These are phyloP conservation scores for Oreochromis spilurus DNA, from an alignment of 2,113 vertebrate species.

Conservation along the genomic window DNA sequence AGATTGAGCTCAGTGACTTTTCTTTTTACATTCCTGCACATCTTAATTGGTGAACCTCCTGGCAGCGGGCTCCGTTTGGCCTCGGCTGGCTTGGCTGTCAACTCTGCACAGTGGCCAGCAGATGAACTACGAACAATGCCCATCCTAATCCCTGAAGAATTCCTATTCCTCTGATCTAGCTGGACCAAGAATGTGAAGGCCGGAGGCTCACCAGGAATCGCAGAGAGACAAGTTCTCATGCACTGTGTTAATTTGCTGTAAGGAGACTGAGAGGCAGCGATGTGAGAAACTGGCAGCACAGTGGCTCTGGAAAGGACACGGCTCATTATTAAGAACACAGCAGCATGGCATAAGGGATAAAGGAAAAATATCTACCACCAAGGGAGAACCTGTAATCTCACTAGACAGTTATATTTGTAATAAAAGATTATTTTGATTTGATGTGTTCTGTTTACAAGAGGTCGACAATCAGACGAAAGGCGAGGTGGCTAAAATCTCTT, in stretches of 20 bases:
- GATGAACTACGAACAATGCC: conserved; percentile 65
- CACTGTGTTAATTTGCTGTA: conserved; percentile 48
- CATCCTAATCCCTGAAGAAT: conserved; percentile 73
- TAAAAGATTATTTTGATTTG: background rate
- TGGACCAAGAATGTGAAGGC: conserved; percentile 59
- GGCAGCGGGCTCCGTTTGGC: conserved; percentile 31
- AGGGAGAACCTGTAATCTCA: background rate
- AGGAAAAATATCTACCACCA: background rate
- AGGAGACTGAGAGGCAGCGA: conserved; percentile 32
- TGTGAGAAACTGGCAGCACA: conserved; percentile 47
- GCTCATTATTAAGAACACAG: conserved; percentile 24
- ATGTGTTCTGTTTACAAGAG: background rate
- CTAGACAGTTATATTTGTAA: background rate
- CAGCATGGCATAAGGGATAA: conserved; percentile 14
- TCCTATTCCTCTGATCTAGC: conserved; percentile 64
- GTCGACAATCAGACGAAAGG: background rate
- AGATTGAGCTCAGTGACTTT: conserved; percentile 19
- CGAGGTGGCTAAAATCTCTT: background rate
- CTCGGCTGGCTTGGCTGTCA: conserved; percentile 46
- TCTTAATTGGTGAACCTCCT: conserved; percentile 58
- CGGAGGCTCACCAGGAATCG: conserved; percentile 49
- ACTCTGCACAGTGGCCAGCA: conserved; percentile 50
- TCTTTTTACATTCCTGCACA: conserved; percentile 56
- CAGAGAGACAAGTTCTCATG: conserved; percentile 50
- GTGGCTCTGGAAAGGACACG: background rate